Conservation (phyloP, 2,797 vertebrate species). For the Diplodus puntazzo region DNA sequence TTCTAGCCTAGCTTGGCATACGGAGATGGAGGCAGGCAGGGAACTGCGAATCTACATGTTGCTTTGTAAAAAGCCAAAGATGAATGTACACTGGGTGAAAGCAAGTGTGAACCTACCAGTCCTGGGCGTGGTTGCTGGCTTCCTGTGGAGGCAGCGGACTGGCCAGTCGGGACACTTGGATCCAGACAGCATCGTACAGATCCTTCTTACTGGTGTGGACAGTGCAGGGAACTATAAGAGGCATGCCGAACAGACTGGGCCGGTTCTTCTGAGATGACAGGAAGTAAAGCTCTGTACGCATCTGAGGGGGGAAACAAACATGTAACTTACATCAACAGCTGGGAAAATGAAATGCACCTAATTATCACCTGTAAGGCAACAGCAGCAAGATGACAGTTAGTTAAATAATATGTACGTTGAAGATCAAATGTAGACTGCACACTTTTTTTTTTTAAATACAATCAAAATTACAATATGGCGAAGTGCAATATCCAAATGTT, state of each 20-base stretch:
- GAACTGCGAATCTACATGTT: too few species aligned
- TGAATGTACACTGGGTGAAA: neutral
- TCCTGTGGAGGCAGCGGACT: slow-evolving; percentile 98
- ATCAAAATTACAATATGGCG: too few species aligned
- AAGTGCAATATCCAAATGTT: too few species aligned
- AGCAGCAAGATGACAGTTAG: neutral
- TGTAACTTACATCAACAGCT: rapidly evolving
- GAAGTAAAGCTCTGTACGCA: slow-evolving; percentile 97
- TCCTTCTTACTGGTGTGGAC: slow-evolving; percentile 95
- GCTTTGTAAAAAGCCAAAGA: neutral
- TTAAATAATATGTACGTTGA: too few species aligned
- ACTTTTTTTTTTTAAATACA: too few species aligned
- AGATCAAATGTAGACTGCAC: too few species aligned
- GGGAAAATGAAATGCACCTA: neutral
- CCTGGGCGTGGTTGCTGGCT: slow-evolving; percentile 98
- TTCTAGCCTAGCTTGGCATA: neutral
- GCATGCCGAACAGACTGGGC: slow-evolving; percentile 98
- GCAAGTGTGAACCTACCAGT: slow-evolving; percentile 86
- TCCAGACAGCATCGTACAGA: slow-evolving; percentile 97
- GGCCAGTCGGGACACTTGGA: slow-evolving; percentile 97
- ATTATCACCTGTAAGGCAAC: neutral
- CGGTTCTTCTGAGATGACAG: slow-evolving; percentile 98
- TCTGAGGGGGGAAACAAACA: slow-evolving; percentile 78
- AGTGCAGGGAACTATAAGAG: slow-evolving; percentile 97
- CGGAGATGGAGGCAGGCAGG: neutral